Conservation (phyloP, 2,888 invertebrate species). For the Drosophila buzzatii region DNA sequence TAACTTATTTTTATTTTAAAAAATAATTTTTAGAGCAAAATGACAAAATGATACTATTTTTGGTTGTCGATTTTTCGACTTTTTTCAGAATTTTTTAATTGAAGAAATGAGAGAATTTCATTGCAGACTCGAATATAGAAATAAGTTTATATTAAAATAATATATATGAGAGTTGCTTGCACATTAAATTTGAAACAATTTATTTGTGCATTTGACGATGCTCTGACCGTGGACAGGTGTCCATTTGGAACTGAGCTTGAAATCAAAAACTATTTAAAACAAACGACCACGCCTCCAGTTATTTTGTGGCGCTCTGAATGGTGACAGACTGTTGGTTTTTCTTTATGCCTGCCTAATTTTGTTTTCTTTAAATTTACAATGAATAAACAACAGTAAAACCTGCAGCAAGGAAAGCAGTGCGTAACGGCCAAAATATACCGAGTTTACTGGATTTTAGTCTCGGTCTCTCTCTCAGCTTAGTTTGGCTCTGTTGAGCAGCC, state of each 20-base stretch:
- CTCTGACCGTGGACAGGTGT: conserved; percentile 36
- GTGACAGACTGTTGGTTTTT: conserved; percentile 32
- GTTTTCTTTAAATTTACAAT: conserved; percentile 73
- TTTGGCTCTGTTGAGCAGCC: conserved; percentile 15
- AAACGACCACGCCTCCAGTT: conserved; percentile 28
- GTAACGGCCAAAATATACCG: not conserved
- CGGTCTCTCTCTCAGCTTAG: not conserved
- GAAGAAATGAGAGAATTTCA: too few species aligned
- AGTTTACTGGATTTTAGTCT: conserved; percentile 9
- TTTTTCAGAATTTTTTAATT: too few species aligned
- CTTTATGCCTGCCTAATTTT: conserved; percentile 26
- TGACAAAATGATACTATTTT: too few species aligned
- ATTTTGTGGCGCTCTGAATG: conserved; percentile 41
- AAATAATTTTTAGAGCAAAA: too few species aligned
- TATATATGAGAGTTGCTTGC: not conserved
- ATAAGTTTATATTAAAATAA: too few species aligned
- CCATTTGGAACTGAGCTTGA: not conserved
- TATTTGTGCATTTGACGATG: conserved; percentile 17
- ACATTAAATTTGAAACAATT: not conserved
- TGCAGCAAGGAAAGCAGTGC: conserved; percentile 12
- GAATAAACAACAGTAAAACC: conserved; percentile 34
- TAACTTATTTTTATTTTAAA: too few species aligned
- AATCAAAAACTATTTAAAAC: conserved; percentile 49
- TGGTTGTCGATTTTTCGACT: too few species aligned
- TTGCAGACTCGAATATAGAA: too few species aligned